phyloP scores from a whole-genome alignment of 2,888 invertebrate genomes.

The Gonocerus acuteangulatus region DNA sequence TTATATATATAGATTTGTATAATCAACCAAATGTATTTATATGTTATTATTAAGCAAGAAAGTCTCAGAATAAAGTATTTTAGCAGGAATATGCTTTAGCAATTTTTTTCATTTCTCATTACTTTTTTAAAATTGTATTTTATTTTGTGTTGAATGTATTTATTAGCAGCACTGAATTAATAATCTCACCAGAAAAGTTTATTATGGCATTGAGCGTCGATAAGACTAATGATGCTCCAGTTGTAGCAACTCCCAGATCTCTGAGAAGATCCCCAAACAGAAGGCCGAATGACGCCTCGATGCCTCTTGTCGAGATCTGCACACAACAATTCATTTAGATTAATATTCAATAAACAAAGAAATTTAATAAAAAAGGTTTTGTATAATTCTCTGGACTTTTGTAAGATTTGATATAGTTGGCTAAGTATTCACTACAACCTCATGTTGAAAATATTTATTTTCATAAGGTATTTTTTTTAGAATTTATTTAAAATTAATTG shows the following conservation, averaged over 20 bases:
- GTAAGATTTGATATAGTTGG: background rate
- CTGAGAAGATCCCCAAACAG: conserved; percentile 58
- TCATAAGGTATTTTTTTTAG: background rate
- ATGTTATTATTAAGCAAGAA: too few species aligned
- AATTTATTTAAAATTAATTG: too few species aligned
- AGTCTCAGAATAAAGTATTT: too few species aligned
- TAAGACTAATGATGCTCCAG: conserved; percentile 59
- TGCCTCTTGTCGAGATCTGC: conserved; percentile 68
- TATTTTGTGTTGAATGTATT: too few species aligned
- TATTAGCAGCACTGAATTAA: too few species aligned
- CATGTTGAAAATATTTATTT: background rate
- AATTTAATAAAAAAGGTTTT: background rate
- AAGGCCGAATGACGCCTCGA: conserved; percentile 70
- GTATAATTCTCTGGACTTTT: too few species aligned
- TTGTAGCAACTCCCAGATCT: conserved; percentile 56
- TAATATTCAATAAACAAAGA: background rate
- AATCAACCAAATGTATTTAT: too few species aligned
- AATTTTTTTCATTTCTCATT: too few species aligned
- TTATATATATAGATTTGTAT: too few species aligned
- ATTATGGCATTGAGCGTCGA: conserved; percentile 58
- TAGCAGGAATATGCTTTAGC: too few species aligned
- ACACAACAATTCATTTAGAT: conserved; percentile 40
- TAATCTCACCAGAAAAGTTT: conserved; percentile 49
- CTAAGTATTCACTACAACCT: too few species aligned
- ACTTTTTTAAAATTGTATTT: too few species aligned